Base-by-base conservation (phyloP, 1,140 invertebrate genomes). In the Teleopsis dalmanni region DNA sequence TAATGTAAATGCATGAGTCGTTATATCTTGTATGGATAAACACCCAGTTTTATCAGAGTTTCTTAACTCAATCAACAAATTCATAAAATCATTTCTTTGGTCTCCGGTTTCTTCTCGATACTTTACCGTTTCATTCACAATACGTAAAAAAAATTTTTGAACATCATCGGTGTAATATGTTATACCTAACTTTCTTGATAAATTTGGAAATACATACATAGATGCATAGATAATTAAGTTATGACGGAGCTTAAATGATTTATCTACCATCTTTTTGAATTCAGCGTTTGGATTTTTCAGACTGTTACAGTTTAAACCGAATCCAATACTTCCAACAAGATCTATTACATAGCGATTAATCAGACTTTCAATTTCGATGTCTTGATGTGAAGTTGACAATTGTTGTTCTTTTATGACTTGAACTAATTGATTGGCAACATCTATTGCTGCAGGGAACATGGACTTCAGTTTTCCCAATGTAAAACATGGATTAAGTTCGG, bases 271-370 rank as follows among this genome's bases (percentile, higher is more conserved):
- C 5, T 47, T 34, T 10, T 71, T 68, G 50, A 80, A 81, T 14
- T 73, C 57, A 0, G 73, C 69, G 31, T 72, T 52, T 1, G 71
- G 66, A 47, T 75, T 58, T 5, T 63, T 64, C 5, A 77, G 59
- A 14, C 71, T 66, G 41, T 77, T 70, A 21, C 72, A 70, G 13
- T 78, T 71, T 3, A 77, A 52, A 0, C 76, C 77, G 38, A 77
- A 78, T 13, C 71, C 76, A 47, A 71, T 72, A 8, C 62, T 72
- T 0, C 74, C 75, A 19, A 78, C 77, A 1, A 77, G 66, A 60
- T 84, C 82, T 33, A 80, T 81, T 0, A 79, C 76, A 53, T 76
- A 83, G 38, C 76, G 73, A 1, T 75, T 75, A 37, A 78, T 74
- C 3, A 81, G 54, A 16, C 83, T 76, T 13, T 77, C 76, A 26